A percentile compares a stretch with the other conserved stretches of the same genome.
These are phyloP conservation scores for Geotrupes spiniger DNA, from an alignment of 2,888 invertebrate species.

Conservation along the genomic window DNA sequence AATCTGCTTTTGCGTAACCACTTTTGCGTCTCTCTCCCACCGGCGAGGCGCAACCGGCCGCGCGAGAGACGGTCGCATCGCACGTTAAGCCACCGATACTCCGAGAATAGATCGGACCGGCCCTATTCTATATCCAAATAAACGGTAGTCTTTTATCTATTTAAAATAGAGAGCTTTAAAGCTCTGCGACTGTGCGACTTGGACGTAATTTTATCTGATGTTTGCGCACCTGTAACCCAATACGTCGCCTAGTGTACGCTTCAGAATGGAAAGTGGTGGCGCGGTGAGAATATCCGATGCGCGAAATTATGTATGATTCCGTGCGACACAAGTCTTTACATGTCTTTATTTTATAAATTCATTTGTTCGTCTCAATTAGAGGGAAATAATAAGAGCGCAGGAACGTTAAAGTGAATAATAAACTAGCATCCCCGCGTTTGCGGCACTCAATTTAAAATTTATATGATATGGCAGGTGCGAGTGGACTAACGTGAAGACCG, in stretches of 20 bases:
- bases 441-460: too few relatives aligned
- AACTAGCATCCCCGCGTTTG: too few relatives aligned
- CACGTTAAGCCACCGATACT: constrained; percentile 52
- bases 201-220: constrained; percentile 4
- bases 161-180: constrained; percentile 6
- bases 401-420: too few relatives aligned
- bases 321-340: too few relatives aligned
- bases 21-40: constrained; percentile 8
- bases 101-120: constrained; percentile 4
- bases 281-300: constrained; percentile 18
- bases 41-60: neutral
- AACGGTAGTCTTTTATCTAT: constrained; percentile 7
- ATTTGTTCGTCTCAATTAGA: too few relatives aligned
- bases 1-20: constrained; percentile 29
- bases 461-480: too few relatives aligned
- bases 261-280: constrained; percentile 19
- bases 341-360: too few relatives aligned
- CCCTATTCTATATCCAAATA: constrained; percentile 7
- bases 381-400: too few relatives aligned
- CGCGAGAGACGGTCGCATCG: constrained; percentile 46
- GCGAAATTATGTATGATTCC: too few relatives aligned
- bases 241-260: constrained; percentile 19
- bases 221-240: constrained; percentile 11
- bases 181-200: neutral
- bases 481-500: too few relatives aligned